Percentiles rank a stretch among this genome's conserved stretches.
These are phyloP conservation scores for Nylanderia fulva DNA, from an alignment of 1,140 invertebrate genomes.

Conservation along the genomic window DNA sequence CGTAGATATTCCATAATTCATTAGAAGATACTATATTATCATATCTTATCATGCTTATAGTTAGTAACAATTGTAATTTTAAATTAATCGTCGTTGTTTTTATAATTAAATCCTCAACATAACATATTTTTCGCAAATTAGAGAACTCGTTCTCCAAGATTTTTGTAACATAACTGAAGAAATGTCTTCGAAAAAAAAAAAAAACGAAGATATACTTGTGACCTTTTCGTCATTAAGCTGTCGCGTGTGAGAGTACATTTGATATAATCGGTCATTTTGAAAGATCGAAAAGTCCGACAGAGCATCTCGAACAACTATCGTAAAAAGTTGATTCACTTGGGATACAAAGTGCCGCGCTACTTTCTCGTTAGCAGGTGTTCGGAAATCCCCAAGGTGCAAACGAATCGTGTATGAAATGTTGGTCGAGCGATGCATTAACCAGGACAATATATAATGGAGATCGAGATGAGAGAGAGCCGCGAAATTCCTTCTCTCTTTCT, in stretches of 20 bases:
- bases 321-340: conserved; percentile 30
- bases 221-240: not conserved
- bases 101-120: conserved; percentile 29
- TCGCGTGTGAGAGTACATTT: not conserved
- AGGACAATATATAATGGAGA: conserved; percentile 7
- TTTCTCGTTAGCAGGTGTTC: conserved; percentile 47
- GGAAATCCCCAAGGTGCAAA: conserved; percentile 41
- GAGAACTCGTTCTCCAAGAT: conserved; percentile 10
- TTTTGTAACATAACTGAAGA: not conserved
- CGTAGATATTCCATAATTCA: not conserved
- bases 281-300: not conserved
- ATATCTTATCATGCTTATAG: not conserved
- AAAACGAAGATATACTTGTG: not conserved
- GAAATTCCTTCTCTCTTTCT: not conserved
- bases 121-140: conserved; percentile 10
- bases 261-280: not conserved
- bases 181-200: not conserved
- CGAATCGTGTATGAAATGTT: conserved; percentile 39
- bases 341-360: conserved; percentile 20
- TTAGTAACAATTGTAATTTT: conserved; percentile 5
- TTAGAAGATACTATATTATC: conserved; percentile 23
- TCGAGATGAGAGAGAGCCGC: not conserved
- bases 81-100: conserved; percentile 23
- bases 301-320: not conserved
- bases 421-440: conserved; percentile 21